Base-by-base conservation (phyloP, 2,797 vertebrate genomes). In the Cheracebus regulus region DNA sequence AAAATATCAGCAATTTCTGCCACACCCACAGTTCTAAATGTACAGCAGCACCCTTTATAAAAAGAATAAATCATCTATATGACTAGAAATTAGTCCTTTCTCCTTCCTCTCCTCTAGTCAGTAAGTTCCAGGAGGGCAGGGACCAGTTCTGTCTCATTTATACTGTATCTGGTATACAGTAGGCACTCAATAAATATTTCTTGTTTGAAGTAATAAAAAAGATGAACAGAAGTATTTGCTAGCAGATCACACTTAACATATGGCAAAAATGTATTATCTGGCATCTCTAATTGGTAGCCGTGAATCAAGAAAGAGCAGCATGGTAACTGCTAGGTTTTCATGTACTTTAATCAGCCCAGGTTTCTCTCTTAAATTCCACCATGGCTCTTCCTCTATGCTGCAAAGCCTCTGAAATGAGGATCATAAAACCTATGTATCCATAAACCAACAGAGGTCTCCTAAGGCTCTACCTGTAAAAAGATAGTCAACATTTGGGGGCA, bases 1-100 rank as follows among this genome's bases (percentile, higher is more conserved):
- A 98, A 97, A 97, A 97, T 93, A 95, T 78, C n/a, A 88, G 96
- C 90, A 44, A 72, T 98, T 98, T 96, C 95, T 96, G 70, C 94
- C 93, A 86, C 82, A 86, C 22, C 48, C 58, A 81, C 93, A 96
- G 92, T 98, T 97, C 80, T 98, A 93, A 97, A 96, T 73, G 46
- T 91, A 98, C 44, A 92, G 79, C 91, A 95, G n/a, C 97, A 87
- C 90, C 76, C 96, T 98, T 98, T 70, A 82, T 89, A 94, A 97
- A 97, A 80, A 41, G 52, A 98, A 97, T 26, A 96, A 97, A 97
- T 88, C 30, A 95, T 90, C 24, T 39, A 90, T 76, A 84, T 97
- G 94, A 72, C 7, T 94, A 96, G 52, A 96, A 97, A 95, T 93
- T 17, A 44, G 87, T 91, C 39, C 50, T 81, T 96, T 96, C 72